Base-by-base conservation (phyloP, 2,888 invertebrate genomes). In the Lepidochrysops patricia region DNA sequence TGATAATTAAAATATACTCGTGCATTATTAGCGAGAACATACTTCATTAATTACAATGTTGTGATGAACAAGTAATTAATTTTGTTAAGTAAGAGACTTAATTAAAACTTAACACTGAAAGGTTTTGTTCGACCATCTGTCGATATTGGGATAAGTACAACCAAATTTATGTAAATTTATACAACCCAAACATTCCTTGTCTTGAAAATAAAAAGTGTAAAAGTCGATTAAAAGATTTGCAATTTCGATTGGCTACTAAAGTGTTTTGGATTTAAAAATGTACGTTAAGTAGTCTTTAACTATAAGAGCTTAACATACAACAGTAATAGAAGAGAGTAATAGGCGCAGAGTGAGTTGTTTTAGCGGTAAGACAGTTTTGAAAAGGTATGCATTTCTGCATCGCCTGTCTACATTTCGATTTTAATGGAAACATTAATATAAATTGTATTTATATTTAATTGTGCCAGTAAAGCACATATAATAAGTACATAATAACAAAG, bases 101-200 rank as follows among this genome's bases (percentile, higher is more conserved):
- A 72, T 71, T 71, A 67, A 70, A 68, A 67, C 66, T 65, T 43
- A 19, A 64, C 64, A 61, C 50, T 61, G 67, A 66, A 50, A 50
- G 26, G 50, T 50, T 26, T 26, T 50, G 50, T 50, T 26, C n/a
- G 2, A 50, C 50, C 50, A 50, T 50, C 26, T 50, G 49, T 26
- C 25, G 25, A 9, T 13, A 26, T 50, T 25, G 26, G 13, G 13
- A 50, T 25, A 5, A 29, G 7, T 5, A 29, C 7, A 29, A 5
- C 7, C 29, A 7, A 7, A 7, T 4, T 4, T 26, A 50, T 50
- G 50, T 26, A 50, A 50, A 50, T 50, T 26, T n/a, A 26, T 26
- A 50, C 26, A 50, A 26, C 2, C 26, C n/a, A 26, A 50, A 25
- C 50, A n/a, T 6, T 2, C 26, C n/a, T 50, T 50, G 50, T 26